A percentile compares a stretch with the other conserved stretches of the same genome.
phyloP scores from a whole-genome alignment of 2,888 invertebrate species.

The Lathronympha strigana region DNA sequence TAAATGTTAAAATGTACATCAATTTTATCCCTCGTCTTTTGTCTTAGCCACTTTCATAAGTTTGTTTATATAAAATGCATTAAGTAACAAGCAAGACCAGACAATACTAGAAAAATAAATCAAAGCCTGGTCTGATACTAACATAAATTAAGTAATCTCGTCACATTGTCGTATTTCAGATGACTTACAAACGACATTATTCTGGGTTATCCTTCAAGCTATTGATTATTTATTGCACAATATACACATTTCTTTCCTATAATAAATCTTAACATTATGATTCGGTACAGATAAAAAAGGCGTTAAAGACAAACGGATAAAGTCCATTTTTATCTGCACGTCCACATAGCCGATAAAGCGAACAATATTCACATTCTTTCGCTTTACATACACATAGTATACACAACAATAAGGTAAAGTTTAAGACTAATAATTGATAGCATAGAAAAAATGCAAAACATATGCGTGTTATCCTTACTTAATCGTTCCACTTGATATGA shows the following conservation, averaged over 20 bases:
- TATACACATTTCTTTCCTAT: constrained; percentile 23
- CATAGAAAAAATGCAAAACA: constrained; percentile 23
- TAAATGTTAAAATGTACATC: too few species aligned
- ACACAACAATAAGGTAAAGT: constrained; percentile 28
- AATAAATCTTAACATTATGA: constrained; percentile 20
- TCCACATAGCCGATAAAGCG: background rate
- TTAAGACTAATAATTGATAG: constrained; percentile 34
- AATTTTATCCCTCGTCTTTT: too few species aligned
- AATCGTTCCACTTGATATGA: constrained; percentile 13
- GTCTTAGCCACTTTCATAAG: constrained; percentile 7
- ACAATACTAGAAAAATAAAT: background rate
- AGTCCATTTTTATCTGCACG: constrained; percentile 16
- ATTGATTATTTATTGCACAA: constrained; percentile 25
- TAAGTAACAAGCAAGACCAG: constrained; percentile 22
- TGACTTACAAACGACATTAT: background rate
- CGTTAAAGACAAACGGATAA: background rate
- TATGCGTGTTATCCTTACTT: constrained; percentile 11
- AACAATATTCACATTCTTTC: background rate
- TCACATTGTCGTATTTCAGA: too few species aligned
- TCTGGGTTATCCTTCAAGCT: background rate
- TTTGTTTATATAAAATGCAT: constrained; percentile 7
- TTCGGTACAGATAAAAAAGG: constrained; percentile 1
- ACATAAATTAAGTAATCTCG: constrained; percentile 31
- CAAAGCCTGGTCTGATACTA: background rate
- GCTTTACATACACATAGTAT: constrained; percentile 10